phyloP scores from a whole-genome alignment of 2,797 vertebrate genomes.

The Vipera latastei region DNA sequence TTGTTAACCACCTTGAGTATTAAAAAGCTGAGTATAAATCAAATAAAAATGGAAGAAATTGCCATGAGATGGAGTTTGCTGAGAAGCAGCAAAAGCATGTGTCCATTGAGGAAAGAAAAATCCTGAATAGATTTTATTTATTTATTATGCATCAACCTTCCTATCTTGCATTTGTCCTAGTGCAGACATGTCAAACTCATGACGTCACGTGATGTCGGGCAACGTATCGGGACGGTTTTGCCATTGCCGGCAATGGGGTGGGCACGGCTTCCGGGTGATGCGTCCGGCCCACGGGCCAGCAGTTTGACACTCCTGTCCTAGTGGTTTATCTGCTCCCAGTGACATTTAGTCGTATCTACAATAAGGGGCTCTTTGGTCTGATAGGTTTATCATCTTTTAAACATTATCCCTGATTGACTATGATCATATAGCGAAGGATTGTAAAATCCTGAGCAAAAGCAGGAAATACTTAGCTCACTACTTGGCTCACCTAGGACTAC shows the following conservation, averaged over 20 bases:
- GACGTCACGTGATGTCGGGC: no score
- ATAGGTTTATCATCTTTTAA: background rate
- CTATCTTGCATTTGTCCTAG: background rate
- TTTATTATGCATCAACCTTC: background rate
- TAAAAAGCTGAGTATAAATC: background rate
- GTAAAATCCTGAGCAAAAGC: background rate
- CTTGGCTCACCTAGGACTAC: background rate
- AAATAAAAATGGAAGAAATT: background rate
- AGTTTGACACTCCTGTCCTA: no score
- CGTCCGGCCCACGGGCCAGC: no score
- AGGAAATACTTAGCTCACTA: background rate
- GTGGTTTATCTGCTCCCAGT: background rate
- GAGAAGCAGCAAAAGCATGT: background rate
- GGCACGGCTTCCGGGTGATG: no score
- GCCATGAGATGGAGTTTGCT: background rate
- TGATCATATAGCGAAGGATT: background rate
- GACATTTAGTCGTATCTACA: background rate
- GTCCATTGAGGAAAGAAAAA: background rate
- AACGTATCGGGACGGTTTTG: no score
- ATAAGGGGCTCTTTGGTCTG: background rate
- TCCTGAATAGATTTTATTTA: background rate
- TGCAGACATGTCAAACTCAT: background rate
- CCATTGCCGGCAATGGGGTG: no score
- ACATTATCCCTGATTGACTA: background rate
- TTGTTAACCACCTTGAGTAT: background rate